Percentiles rank a stretch among this genome's conserved stretches.
phyloP scores from a whole-genome alignment of 1,140 invertebrate genomes.

The Bombus vancouverensis region DNA sequence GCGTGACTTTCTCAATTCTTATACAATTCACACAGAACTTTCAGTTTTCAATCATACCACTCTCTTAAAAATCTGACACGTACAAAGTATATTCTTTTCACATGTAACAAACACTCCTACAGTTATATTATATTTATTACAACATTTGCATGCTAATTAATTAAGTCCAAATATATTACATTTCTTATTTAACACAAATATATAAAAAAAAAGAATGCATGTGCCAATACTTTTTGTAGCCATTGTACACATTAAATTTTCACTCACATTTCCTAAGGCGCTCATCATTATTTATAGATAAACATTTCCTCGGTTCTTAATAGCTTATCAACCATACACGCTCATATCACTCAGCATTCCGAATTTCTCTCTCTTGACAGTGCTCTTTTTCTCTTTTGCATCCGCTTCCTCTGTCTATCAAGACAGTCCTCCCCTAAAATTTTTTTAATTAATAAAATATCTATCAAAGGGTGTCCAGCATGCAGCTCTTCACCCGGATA shows the following conservation, averaged over 20 bases:
- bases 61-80: neutral
- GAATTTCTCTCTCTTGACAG: too few relatives aligned
- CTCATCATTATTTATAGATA: too few relatives aligned
- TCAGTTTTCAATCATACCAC: too few relatives aligned
- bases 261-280: too few relatives aligned
- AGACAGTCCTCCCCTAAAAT: slow-evolving; percentile 58
- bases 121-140: neutral
- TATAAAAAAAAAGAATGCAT: neutral
- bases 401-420: neutral
- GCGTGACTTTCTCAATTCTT: too few relatives aligned
- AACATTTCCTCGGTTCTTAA: neutral
- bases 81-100: neutral
- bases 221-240: neutral
- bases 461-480: slow-evolving; percentile 65
- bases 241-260: neutral
- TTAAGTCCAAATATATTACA: neutral
- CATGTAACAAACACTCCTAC: neutral
- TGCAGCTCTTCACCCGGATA: slow-evolving; percentile 38
- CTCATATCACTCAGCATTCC: too few relatives aligned
- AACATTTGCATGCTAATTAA: neutral
- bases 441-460: slow-evolving; percentile 76
- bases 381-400: too few relatives aligned
- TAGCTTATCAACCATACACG: neutral
- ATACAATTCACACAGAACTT: too few relatives aligned
- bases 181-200: neutral